Conservation (phyloP, 2,888 invertebrate genomes). For the Shargacucullia verbasci region DNA sequence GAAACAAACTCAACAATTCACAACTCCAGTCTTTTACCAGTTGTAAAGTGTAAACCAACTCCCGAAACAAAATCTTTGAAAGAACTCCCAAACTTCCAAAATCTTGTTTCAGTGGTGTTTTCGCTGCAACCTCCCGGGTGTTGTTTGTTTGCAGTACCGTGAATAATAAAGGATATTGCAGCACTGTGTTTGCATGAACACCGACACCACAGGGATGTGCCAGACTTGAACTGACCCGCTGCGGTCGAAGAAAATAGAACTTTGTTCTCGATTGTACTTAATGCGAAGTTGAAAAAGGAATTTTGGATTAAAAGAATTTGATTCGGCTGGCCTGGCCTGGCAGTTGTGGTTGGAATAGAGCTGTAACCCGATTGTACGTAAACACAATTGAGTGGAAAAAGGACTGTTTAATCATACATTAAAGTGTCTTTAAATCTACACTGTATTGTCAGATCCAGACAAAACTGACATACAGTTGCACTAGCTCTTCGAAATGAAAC, state of each 20-base stretch:
- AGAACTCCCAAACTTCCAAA: constrained; percentile 26
- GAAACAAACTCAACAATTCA: constrained; percentile 39
- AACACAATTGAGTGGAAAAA: constrained; percentile 14
- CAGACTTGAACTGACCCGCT: constrained; percentile 18
- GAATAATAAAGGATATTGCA: constrained; percentile 56
- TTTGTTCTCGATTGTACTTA: constrained; percentile 6
- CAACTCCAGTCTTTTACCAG: constrained; percentile 31
- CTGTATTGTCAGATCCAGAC: too few relatives aligned
- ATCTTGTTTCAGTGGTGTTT: constrained; percentile 37
- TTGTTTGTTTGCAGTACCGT: constrained; percentile 46
- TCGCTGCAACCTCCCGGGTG: constrained; percentile 36
- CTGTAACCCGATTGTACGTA: constrained; percentile 14
- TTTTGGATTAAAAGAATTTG: too few relatives aligned
- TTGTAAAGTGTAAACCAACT: constrained; percentile 44
- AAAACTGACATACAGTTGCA: too few relatives aligned
- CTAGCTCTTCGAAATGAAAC: too few relatives aligned
- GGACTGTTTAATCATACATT: background rate
- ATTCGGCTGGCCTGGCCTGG: too few relatives aligned
- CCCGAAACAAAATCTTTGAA: constrained; percentile 34
- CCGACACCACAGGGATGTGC: constrained; percentile 34
- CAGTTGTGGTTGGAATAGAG: constrained; percentile 1
- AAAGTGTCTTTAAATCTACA: background rate
- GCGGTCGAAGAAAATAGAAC: constrained; percentile 43
- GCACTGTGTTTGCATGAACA: constrained; percentile 42
- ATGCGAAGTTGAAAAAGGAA: background rate